Percentiles rank a stretch among this genome's conserved stretches.
Conservation (phyloP, 2,113 vertebrate genomes). For the Pteruthius melanotis region DNA sequence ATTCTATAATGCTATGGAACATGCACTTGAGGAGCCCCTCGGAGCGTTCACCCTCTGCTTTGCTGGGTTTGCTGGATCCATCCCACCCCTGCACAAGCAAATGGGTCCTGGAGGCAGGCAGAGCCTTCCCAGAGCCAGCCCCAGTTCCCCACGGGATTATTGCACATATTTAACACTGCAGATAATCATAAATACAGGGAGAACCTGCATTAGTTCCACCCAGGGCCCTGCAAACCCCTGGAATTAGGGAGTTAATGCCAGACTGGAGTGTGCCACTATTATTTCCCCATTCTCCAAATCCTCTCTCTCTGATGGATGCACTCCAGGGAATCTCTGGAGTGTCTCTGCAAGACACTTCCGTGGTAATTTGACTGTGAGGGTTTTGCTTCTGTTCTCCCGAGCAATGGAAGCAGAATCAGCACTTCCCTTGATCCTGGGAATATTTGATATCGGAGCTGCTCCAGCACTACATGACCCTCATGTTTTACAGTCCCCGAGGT, state of each 20-base stretch:
- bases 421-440: neutral
- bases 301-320: neutral
- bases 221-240: neutral
- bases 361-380: neutral
- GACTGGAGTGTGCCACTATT: neutral
- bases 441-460: neutral
- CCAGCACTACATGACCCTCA: neutral
- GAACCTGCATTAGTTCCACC: neutral
- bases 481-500: neutral
- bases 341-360: neutral
- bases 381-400: slow-evolving; percentile 7
- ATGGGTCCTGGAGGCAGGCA: neutral
- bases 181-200: neutral
- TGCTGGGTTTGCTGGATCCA: neutral
- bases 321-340: neutral
- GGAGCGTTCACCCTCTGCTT: neutral
- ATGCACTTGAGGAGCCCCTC: neutral
- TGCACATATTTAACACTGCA: neutral
- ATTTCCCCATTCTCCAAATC: neutral
- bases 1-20: neutral
- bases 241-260: slow-evolving; percentile 1
- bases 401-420: neutral
- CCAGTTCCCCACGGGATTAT: neutral
- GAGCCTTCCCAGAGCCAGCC: neutral
- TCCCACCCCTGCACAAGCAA: neutral